Percentiles rank a stretch among this genome's conserved stretches.
phyloP scores from a whole-genome alignment of 2,113 vertebrate species.

The Astur gentilis region DNA sequence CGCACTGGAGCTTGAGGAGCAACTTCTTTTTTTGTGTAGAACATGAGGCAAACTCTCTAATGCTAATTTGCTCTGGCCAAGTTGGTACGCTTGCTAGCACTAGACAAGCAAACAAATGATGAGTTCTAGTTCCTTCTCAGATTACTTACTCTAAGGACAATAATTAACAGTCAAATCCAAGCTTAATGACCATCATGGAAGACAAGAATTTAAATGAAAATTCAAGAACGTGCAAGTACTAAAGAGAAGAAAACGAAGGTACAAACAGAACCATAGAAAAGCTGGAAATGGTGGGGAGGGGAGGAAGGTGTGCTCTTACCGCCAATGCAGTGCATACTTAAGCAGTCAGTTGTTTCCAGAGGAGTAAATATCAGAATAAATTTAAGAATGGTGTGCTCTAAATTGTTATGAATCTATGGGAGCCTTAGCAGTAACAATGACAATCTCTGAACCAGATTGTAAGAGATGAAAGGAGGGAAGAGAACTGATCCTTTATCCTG shows the following conservation, averaged over 20 bases:
- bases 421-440: neutral
- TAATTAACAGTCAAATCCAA: neutral
- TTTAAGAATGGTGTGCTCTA: neutral
- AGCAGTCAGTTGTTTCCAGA: neutral
- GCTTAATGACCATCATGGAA: neutral
- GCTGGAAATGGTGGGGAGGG: neutral
- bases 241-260: neutral
- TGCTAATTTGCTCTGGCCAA: neutral
- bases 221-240: neutral
- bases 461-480: neutral
- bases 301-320: neutral
- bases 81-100: neutral
- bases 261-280: neutral
- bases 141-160: neutral
- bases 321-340: neutral
- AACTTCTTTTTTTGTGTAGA: neutral
- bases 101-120: neutral
- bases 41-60: neutral
- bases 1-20: neutral
- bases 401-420: neutral
- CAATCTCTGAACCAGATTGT: neutral
- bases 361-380: neutral
- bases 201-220: neutral
- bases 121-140: neutral
- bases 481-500: neutral